Base-by-base conservation (phyloP, 2,888 invertebrate species). In the Gari tellinella region DNA sequence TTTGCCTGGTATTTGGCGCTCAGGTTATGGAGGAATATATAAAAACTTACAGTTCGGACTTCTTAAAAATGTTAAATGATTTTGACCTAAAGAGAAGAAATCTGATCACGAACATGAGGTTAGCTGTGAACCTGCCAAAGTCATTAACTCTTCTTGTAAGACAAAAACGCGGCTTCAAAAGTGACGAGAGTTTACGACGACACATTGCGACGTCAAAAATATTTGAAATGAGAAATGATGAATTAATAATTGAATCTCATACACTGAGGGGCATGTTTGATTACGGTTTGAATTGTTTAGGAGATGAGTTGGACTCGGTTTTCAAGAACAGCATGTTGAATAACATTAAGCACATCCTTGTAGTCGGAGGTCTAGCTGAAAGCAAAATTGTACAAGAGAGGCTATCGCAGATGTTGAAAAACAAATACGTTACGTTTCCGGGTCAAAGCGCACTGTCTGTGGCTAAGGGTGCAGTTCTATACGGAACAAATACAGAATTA, bases 391-490 rank as follows among this genome's bases (percentile, higher is more conserved):
- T 78, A 0, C 48, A 60, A 41, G 41, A 26, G 1, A 60, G 56
- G 19, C 55, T 78, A 12, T n/a, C 51, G 31, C 19, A 43, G 12
- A 26, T 37, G 17, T 15, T 60, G 48, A 49, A 37, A 17, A 45
- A 45, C 37, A 26, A 53, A 15, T 63, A 55, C 23, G 37, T 70
- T 1, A 26, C 40, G 12, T 67, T 72, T 41, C 64, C 64, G 25
- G 25, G 19, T n/a, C 62, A 62, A 14, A 60, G 64, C 31, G 49
- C 56, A 17, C 23, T 60, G 19, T 66, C 67, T 48, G 60, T 52
- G 1, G 43, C 61, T 2, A 73, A 72, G 57, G 78, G 78, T 8
- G 70, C 73, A 2, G 61, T 78, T 8, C 31, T 74, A 57, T 72
- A 64, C 25, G 78, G 73, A 5, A 52, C 65, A 23, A 60, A 66